phyloP scores from a whole-genome alignment of 2,888 invertebrate species.

The Melolontha melolontha region DNA sequence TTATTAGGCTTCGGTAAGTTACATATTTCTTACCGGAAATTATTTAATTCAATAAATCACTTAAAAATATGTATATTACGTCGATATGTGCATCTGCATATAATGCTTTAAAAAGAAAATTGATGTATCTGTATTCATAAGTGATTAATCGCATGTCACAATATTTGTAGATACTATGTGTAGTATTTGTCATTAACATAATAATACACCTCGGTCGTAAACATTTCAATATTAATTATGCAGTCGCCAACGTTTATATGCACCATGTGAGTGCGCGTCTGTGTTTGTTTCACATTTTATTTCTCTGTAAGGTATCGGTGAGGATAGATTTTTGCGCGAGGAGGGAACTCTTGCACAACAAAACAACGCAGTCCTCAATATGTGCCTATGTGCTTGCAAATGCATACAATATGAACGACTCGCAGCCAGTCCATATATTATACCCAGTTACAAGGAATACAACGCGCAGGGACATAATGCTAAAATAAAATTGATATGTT shows the following conservation, averaged over 20 bases:
- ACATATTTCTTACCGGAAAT: no score
- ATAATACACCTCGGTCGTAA: conserved; percentile 35
- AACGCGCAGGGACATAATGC: conserved; percentile 31
- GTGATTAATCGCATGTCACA: conserved; percentile 38
- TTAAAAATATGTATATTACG: no score
- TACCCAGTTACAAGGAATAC: conserved; percentile 37
- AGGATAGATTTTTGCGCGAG: conserved; percentile 19
- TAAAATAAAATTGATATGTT: conserved; percentile 39
- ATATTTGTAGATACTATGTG: conserved; percentile 36
- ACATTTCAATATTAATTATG: conserved; percentile 42
- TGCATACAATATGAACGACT: conserved; percentile 1
- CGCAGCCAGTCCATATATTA: conserved; percentile 24
- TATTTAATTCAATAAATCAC: no score
- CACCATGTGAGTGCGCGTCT: conserved; percentile 2
- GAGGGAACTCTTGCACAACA: background rate
- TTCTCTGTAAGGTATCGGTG: conserved; percentile 33
- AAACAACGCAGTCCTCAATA: conserved; percentile 34
- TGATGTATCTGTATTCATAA: no score
- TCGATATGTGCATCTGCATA: no score
- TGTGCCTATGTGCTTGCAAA: background rate
- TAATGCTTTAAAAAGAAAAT: no score
- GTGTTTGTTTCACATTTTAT: conserved; percentile 27
- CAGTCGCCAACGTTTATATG: conserved; percentile 31
- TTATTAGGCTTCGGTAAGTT: no score
- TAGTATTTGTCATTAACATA: conserved; percentile 41